Evolutionary conservation across 2,797 vertebrate genomes (phyloP).

Genomic region (Diglossa cyanea): DNA sequence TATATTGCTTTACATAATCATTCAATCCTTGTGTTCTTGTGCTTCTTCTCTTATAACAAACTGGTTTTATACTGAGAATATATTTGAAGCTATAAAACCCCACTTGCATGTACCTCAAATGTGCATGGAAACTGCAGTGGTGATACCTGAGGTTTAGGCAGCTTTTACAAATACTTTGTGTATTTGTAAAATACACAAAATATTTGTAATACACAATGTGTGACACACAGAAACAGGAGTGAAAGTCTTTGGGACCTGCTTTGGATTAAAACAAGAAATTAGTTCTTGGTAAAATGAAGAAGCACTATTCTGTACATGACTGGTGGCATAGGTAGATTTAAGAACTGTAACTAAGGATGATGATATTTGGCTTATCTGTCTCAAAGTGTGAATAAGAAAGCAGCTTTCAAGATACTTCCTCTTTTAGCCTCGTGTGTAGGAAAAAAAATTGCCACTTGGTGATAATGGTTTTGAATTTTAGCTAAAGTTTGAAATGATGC

Average conservation of each 20-base stretch:
- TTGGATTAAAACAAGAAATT: neutral
- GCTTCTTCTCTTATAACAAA: neutral
- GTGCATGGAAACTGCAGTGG: neutral
- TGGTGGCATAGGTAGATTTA: neutral
- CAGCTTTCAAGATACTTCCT: neutral
- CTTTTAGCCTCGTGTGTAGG: neutral
- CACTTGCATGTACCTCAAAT: neutral
- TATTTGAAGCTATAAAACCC: neutral
- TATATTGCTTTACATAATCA: neutral
- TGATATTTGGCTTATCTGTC: neutral
- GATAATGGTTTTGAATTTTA: neutral
- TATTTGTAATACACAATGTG: neutral
- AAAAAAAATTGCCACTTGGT: neutral
- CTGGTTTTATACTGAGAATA: neutral
- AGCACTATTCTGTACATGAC: neutral
- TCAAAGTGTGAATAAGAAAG: constrained; percentile 1
- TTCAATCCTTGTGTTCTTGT: neutral
- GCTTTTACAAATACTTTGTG: neutral
- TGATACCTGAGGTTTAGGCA: neutral
- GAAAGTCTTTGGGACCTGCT: neutral
- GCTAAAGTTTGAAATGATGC: neutral
- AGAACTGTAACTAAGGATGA: neutral
- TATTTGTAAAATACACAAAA: neutral
- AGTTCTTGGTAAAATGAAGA: neutral
- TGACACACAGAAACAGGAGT: neutral